Evolutionary conservation across 2,888 invertebrate genomes (phyloP).

Genomic region (Augiades crinisus): DNA sequence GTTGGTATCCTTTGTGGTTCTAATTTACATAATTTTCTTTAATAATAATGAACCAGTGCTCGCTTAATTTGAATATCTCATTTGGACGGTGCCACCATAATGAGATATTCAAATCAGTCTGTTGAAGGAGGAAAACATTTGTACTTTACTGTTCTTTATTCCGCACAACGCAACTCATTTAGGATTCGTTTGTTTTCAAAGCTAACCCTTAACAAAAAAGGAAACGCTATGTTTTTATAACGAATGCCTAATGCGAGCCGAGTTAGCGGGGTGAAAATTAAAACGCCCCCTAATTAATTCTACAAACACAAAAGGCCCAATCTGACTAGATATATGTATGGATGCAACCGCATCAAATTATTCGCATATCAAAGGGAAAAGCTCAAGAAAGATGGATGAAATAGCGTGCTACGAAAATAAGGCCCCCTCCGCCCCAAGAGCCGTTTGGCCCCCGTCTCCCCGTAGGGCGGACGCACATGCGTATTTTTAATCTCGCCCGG

Average conservation of each 20-base stretch:
- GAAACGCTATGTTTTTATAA: slow-evolving; percentile 51
- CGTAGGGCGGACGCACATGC: slow-evolving; percentile 67
- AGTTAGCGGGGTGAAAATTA: slow-evolving; percentile 49
- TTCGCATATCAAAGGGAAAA: slow-evolving; percentile 46
- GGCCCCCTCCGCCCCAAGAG: slow-evolving; percentile 43
- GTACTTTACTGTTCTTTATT: slow-evolving; percentile 29
- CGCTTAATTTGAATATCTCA: slow-evolving; percentile 24
- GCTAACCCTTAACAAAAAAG: slow-evolving; percentile 45
- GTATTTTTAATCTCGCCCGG: slow-evolving; percentile 54
- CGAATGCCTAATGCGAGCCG: slow-evolving; percentile 45
- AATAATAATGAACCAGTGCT: slow-evolving; percentile 7
- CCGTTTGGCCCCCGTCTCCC: slow-evolving; percentile 36
- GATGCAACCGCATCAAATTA: slow-evolving; percentile 46
- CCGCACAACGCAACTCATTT: slow-evolving; percentile 47
- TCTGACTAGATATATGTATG: neutral
- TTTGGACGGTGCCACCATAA: slow-evolving; percentile 23
- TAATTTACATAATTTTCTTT: slow-evolving; percentile 14
- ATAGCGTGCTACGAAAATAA: slow-evolving; percentile 49
- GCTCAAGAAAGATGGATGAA: slow-evolving; percentile 48
- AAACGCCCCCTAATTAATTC: slow-evolving; percentile 64
- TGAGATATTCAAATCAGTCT: slow-evolving; percentile 35
- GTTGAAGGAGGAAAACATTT: slow-evolving; percentile 37
- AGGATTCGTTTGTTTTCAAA: slow-evolving; percentile 50
- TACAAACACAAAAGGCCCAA: slow-evolving; percentile 51
- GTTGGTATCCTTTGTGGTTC: neutral